These are phyloP conservation scores for Xenopus laevis DNA, from an alignment of 2,113 vertebrate genomes.

Conservation along the genomic window DNA sequence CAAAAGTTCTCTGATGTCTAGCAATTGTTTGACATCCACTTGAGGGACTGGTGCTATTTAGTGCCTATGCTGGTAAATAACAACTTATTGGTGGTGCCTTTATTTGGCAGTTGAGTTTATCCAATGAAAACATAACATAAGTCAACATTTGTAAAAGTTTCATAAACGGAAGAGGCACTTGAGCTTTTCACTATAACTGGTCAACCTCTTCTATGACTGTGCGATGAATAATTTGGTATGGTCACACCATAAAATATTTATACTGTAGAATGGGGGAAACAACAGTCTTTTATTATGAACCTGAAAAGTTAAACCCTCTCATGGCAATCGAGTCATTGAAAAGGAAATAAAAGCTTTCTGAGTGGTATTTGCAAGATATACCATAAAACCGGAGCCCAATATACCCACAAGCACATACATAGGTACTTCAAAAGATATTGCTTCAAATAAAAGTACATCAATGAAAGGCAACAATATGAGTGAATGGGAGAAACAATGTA, in stretches of 20 bases:
- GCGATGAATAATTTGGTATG: no score
- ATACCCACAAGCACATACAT: constrained; percentile 38
- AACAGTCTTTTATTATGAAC: constrained; percentile 34
- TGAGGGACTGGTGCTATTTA: no score
- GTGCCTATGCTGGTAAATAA: no score
- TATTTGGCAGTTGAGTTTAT: no score
- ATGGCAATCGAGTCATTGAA: constrained; percentile 3
- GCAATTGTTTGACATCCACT: no score
- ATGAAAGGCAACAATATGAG: constrained; percentile 22
- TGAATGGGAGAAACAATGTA: constrained; percentile 7
- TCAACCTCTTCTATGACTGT: no score
- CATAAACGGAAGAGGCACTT: no score
- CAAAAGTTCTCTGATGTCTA: no score
- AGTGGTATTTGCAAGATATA: constrained; percentile 26
- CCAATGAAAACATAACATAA: no score
- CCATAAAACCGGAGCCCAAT: constrained; percentile 20
- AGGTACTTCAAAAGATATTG: constrained; percentile 44
- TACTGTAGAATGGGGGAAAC: background rate
- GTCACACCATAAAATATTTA: background rate
- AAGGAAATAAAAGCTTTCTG: constrained; percentile 32
- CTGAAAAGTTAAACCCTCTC: constrained; percentile 13
- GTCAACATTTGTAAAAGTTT: no score
- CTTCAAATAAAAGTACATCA: constrained; percentile 38
- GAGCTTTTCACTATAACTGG: no score
- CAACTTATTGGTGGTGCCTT: no score